Conservation (phyloP, 2,113 vertebrate species). For the Megaceryle maxima region DNA sequence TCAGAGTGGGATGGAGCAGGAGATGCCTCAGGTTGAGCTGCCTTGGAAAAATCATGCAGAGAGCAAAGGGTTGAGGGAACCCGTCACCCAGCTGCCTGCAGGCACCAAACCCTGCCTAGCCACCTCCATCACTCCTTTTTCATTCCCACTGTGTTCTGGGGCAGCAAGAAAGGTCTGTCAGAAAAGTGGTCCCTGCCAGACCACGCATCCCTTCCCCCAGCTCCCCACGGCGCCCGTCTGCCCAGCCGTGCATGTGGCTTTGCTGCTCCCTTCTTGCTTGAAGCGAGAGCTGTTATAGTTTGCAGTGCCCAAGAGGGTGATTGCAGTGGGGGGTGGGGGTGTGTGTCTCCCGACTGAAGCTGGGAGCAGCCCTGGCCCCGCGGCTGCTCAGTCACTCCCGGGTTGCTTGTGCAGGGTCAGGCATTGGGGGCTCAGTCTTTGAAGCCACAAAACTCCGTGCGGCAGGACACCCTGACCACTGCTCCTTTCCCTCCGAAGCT, state of each 20-base stretch:
- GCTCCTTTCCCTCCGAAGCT: neutral
- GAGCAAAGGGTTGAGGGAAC: neutral
- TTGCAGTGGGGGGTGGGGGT: fast-evolving
- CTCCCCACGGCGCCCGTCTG: neutral
- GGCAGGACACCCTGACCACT: neutral
- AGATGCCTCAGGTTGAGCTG: constrained; percentile 22
- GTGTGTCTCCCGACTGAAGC: neutral
- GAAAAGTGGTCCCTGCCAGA: neutral
- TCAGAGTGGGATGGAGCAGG: neutral
- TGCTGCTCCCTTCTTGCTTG: neutral
- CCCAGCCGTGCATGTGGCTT: constrained; percentile 5
- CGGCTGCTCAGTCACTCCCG: neutral
- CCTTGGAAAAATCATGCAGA: neutral
- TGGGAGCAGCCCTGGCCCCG: neutral
- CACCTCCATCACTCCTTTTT: neutral
- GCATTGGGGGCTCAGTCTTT: neutral
- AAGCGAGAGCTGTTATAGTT: neutral
- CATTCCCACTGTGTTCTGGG: neutral
- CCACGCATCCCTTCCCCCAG: neutral
- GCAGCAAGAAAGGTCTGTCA: neutral
- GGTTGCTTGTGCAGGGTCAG: neutral
- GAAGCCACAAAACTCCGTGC: neutral
- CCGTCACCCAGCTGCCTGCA: neutral
- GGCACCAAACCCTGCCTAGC: neutral
- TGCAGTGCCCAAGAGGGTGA: neutral